Base-by-base conservation (phyloP, 2,797 vertebrate genomes). In the Lagorchestes hirsutus region DNA sequence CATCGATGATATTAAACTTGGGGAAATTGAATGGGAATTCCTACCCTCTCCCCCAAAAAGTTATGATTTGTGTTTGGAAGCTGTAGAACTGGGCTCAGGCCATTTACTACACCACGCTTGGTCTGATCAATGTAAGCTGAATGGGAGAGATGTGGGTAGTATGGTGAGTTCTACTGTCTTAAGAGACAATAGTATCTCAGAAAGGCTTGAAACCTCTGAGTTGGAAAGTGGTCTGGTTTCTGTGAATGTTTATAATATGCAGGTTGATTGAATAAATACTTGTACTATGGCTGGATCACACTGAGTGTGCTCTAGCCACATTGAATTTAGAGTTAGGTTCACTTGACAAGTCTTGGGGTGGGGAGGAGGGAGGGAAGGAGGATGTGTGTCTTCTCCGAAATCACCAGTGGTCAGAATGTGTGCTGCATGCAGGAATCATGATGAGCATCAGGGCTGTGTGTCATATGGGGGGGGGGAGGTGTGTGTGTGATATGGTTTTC, bases 401-500 rank as follows among this genome's bases (percentile, higher is more conserved):
- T 95, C 93, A 59, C 91, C 56, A 82, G 95, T 95, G 90, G 91
- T 97, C 92, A 91, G 54, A 50, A 96, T 92, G 67, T 93, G 95
- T 90, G 96, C 93, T 97, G 93, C 55, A 54, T 93, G 95, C 95
- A 95, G 96, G 95, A 96, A 95, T 55, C 31, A 67, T 95, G 95
- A 93, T 93, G 90, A 96, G 92, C 94, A 74, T 93, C 90, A 87
- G 90, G 27, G 91, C 95, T 94, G 94, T 94, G 74, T 97, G 95
- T 94, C 96, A 93, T 52, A 54, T 96, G 96, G 40, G 50, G 91
- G 34, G 50, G 74, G 94, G 90, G 40, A n/a, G 87, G 94, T 95
- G 97, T 97, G 98, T 97, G 96, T 96, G 82, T 97, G 90, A 96
- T 96, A 96, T 97, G 97, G 97, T 98, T 98, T 98, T 94, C 96